Evolutionary conservation across 2,113 vertebrate species (phyloP).

Genomic region (Australoheros scitulus): DNA sequence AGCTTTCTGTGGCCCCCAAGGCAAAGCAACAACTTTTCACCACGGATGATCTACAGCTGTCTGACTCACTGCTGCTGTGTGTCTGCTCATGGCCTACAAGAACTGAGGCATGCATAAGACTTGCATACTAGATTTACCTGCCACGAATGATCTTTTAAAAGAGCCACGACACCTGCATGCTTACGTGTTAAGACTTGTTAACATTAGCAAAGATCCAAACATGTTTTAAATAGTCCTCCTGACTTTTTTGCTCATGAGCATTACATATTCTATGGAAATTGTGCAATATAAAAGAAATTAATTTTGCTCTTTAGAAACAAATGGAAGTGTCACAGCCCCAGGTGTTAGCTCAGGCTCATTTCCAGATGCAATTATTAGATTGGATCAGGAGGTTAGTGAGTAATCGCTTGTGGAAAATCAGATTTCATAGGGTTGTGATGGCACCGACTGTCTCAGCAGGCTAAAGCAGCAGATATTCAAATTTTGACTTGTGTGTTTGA

Average conservation of each 20-base stretch:
- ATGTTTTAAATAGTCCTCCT: background rate
- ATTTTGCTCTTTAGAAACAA: slow-evolving; percentile 41
- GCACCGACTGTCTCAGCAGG: slow-evolving; percentile 33
- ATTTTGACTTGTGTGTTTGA: slow-evolving; percentile 40
- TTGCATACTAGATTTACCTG: background rate
- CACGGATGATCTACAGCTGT: slow-evolving; percentile 24
- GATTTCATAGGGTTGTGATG: slow-evolving; percentile 46
- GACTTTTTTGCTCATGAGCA: slow-evolving; percentile 8
- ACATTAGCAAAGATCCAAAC: background rate
- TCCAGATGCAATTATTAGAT: slow-evolving; percentile 61
- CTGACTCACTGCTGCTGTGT: slow-evolving; percentile 1
- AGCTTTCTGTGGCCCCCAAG: background rate
- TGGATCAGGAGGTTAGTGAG: slow-evolving; percentile 45
- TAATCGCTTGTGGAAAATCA: slow-evolving; percentile 57
- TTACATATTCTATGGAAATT: background rate
- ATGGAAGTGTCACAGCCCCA: slow-evolving; percentile 28
- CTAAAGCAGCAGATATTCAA: slow-evolving; percentile 26
- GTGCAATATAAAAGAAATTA: slow-evolving; percentile 21
- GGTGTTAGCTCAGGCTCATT: slow-evolving; percentile 42
- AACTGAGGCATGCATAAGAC: slow-evolving; percentile 6
- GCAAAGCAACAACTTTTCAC: background rate
- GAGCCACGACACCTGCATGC: background rate
- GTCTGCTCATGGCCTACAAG: background rate
- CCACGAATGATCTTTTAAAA: background rate
- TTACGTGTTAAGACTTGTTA: background rate